A percentile compares a stretch with the other conserved stretches of the same genome.
These are phyloP conservation scores for Lamprotornis superbus DNA, from an alignment of 2,113 vertebrate species.

Conservation along the genomic window DNA sequence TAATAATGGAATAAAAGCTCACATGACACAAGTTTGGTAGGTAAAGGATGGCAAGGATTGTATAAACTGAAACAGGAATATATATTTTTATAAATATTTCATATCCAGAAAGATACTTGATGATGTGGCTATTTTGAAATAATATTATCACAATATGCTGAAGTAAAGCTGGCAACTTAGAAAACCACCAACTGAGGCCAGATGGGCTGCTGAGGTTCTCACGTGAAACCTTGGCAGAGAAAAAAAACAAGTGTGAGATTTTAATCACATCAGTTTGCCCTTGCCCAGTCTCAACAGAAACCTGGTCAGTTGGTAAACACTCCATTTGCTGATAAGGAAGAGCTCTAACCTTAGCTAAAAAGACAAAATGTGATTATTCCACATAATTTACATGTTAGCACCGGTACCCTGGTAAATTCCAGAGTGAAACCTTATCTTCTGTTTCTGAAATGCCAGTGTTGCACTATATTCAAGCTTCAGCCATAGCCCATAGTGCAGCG, in stretches of 20 bases:
- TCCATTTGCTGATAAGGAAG: neutral
- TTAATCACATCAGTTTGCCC: neutral
- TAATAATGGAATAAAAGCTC: conserved; percentile 43
- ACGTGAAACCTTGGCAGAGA: conserved; percentile 8
- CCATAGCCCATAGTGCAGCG: accelerated
- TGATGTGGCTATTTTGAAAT: conserved; percentile 63
- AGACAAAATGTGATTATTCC: neutral
- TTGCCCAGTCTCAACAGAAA: neutral
- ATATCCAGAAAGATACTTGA: conserved; percentile 26
- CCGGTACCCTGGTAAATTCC: neutral
- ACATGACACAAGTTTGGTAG: conserved; percentile 25
- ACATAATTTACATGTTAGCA: neutral
- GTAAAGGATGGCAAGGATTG: neutral
- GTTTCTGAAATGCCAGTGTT: neutral
- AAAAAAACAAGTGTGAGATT: conserved; percentile 12
- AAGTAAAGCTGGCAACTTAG: conserved; percentile 58
- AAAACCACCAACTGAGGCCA: conserved; percentile 67
- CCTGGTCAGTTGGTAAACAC: neutral
- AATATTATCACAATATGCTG: conserved; percentile 48
- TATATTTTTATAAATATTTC: conserved; percentile 39
- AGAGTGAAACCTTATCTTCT: conserved; percentile 9
- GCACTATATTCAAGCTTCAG: neutral
- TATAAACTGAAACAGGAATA: neutral
- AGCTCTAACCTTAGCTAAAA: neutral
- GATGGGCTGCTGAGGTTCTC: conserved; percentile 51